phyloP scores from a whole-genome alignment of 2,888 invertebrate species.

The Amphipoea lucens region DNA sequence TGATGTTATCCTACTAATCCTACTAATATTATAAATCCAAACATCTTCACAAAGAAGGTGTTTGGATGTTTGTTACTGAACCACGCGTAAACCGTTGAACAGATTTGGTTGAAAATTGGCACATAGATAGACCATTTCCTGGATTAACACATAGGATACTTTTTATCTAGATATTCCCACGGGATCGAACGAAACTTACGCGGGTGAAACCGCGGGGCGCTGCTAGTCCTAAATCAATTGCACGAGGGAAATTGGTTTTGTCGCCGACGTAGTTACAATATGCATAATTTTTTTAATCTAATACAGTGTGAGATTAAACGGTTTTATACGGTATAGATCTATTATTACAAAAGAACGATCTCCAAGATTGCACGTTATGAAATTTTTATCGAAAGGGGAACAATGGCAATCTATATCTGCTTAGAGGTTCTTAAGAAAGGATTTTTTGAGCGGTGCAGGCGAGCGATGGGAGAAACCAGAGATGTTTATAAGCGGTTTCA shows the following conservation, averaged over 20 bases:
- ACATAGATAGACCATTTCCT: too few species aligned
- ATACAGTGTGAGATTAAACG: background rate
- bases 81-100: too few species aligned
- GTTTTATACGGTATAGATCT: too few species aligned
- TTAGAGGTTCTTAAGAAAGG: conserved; percentile 20
- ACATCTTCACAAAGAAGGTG: too few species aligned
- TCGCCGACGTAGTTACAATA: background rate
- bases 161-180: too few species aligned
- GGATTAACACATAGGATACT: too few species aligned
- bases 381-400: conserved; percentile 16
- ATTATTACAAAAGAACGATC: conserved; percentile 11
- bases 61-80: too few species aligned
- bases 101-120: too few species aligned
- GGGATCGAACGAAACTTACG: too few species aligned
- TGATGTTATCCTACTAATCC: background rate
- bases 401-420: conserved; percentile 24
- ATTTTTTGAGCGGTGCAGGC: conserved; percentile 16
- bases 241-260: background rate
- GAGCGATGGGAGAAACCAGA: conserved; percentile 4
- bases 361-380: conserved; percentile 12
- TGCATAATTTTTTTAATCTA: conserved; percentile 16
- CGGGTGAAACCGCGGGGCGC: too few species aligned
- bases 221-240: background rate
- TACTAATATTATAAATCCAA: too few species aligned
- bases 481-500: conserved; percentile 17